Percentiles rank a stretch among this genome's conserved stretches.
These are phyloP conservation scores for Meandrina meandrites DNA, from an alignment of 92 coral and sea anemone species.

Conservation along the genomic window DNA sequence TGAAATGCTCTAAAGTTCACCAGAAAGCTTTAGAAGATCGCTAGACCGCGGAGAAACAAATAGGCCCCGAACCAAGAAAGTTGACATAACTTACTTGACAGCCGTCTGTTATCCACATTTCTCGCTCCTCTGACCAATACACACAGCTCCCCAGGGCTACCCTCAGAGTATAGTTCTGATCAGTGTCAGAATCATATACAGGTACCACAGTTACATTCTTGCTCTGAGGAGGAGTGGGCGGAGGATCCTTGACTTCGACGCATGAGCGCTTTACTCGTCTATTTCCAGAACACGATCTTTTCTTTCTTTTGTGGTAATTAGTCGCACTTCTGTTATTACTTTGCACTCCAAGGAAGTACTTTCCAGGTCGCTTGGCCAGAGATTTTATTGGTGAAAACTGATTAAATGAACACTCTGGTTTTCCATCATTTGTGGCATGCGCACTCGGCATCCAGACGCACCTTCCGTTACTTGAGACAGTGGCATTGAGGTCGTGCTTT, in stretches of 20 bases:
- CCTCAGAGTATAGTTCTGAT: conserved; percentile 62
- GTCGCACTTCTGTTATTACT: conserved; percentile 3
- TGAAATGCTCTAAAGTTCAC: neutral
- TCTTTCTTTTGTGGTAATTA: neutral
- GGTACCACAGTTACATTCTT: conserved; percentile 69
- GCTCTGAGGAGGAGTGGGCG: conserved; percentile 68
- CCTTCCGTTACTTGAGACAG: conserved; percentile 27
- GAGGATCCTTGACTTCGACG: conserved; percentile 77
- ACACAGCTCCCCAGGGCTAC: conserved; percentile 68
- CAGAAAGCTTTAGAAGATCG: neutral
- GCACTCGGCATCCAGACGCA: conserved; percentile 21
- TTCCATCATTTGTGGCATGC: neutral
- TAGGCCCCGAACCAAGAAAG: too few relatives aligned
- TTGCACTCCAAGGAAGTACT: conserved; percentile 41
- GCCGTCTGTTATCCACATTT: conserved; percentile 79
- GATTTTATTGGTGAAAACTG: neutral
- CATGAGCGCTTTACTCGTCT: conserved; percentile 78
- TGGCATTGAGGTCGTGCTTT: conserved; percentile 44
- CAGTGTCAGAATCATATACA: conserved; percentile 54
- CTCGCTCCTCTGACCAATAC: conserved; percentile 67
- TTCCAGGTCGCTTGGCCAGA: conserved; percentile 28
- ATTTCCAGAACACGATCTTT: conserved; percentile 59
- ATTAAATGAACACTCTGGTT: conserved; percentile 1
- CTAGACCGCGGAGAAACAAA: too few relatives aligned
- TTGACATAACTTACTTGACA: conserved; percentile 57